Evolutionary conservation across 2,888 invertebrate species (phyloP), one percentile per base, ranked within the genome.

Genomic region (Ennomos erosarius): DNA sequence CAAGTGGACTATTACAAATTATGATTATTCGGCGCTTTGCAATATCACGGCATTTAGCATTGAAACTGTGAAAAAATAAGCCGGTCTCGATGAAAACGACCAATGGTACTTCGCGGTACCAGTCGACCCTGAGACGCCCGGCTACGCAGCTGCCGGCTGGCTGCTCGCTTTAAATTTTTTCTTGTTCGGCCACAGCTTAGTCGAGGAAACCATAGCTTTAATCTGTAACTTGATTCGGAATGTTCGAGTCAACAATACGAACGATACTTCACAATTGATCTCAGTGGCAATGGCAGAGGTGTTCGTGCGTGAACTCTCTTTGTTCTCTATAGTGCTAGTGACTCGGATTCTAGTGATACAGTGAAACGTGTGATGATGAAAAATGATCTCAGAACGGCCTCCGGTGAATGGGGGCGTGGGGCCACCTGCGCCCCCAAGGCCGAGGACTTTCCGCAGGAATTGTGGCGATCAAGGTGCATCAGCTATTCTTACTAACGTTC

Each of bases 381-480:
- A 86, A 84, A 92, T 92, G 92, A 82, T 90, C 75, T 84, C 87
- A 74, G 89, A 92, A 75, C 90, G 88, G 78, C 84, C 83, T 72
- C 82, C 81, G 75, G 80, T 82, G 81, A 85, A 84, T 70, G 81
- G 93, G 82, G 81, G 91, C 79, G 75, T 85, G 80, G 75, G 88
- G n/a, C 81, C 79, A 46, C 83, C 92, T 48, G 82, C 81, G 58
- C 84, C 83, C 67, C 85, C 88, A 71, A 87, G 90, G 81, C 90
- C 90, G 63, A 84, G 91, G 77, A 93, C 91, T 72, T 90, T 93
- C 55, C 88, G 94, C 70, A 86, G 93, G 76, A 93, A 93, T 77
- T 92, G 93, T 70, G 94, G 94, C 75, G 94, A 94, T 79, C 92
- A 92, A 93, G 93, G 93, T 93, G 84, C 80, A 81, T 69, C 76